Evolutionary conservation across 1,140 invertebrate genomes (phyloP).

Genomic region (Reticulitermes speratus): DNA sequence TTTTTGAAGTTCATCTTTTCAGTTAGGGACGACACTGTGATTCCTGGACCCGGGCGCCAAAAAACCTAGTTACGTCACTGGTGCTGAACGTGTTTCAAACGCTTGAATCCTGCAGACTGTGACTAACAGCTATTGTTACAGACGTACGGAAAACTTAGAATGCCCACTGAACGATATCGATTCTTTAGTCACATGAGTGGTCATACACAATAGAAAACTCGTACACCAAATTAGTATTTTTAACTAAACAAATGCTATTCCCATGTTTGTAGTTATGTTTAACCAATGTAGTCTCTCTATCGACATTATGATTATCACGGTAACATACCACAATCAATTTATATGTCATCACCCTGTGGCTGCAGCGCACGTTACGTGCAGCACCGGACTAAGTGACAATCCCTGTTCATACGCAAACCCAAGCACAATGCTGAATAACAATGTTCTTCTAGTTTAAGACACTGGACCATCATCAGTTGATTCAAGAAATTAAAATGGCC

Average conservation of each 20-base stretch:
- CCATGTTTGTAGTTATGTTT: slow-evolving; percentile 7
- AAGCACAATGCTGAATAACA: no score
- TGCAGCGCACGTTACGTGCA: neutral
- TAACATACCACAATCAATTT: neutral
- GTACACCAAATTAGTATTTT: neutral
- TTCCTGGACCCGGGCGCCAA: no score
- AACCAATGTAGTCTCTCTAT: neutral
- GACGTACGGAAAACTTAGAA: neutral
- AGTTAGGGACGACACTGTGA: no score
- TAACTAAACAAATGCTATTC: neutral
- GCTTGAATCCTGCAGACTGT: neutral
- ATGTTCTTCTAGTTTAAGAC: no score
- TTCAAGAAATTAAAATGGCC: no score
- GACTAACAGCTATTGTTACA: neutral
- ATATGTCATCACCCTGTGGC: neutral
- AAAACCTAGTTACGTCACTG: no score
- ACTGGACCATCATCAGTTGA: no score
- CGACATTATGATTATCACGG: neutral
- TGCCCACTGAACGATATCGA: neutral
- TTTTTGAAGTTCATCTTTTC: no score
- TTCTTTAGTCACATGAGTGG: neutral
- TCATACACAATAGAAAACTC: neutral
- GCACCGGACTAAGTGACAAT: neutral
- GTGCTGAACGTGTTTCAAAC: no score
- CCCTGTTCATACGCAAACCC: no score